Evolutionary conservation across 2,797 vertebrate genomes (phyloP).

Genomic region (Hapalemur alaotrensis): DNA sequence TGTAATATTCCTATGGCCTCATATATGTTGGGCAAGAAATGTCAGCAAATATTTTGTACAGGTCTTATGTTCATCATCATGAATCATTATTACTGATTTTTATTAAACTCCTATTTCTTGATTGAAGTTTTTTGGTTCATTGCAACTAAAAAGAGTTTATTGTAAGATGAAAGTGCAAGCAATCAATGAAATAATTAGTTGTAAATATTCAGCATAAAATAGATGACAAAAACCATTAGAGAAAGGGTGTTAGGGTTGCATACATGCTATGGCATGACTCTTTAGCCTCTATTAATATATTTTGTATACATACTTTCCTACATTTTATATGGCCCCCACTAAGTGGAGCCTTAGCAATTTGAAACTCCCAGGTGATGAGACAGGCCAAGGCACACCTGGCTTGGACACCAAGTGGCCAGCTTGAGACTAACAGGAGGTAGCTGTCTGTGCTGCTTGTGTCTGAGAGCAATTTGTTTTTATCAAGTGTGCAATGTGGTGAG

Average conservation of each 20-base stretch:
- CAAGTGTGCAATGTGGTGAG: neutral
- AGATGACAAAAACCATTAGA: neutral
- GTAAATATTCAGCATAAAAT: neutral
- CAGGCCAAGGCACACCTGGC: neutral
- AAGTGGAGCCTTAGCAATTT: neutral
- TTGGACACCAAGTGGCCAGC: neutral
- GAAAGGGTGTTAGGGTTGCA: neutral
- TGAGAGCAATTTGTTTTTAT: neutral
- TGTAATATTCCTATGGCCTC: neutral
- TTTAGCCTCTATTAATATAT: neutral
- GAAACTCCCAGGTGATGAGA: neutral
- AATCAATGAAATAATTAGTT: neutral
- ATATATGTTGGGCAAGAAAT: neutral
- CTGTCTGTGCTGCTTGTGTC: neutral
- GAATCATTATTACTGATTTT: neutral
- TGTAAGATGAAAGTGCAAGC: neutral
- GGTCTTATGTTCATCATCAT: neutral
- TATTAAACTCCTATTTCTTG: neutral
- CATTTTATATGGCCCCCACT: neutral
- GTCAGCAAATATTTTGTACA: neutral
- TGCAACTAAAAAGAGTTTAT: neutral
- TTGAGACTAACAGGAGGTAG: neutral
- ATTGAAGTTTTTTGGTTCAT: neutral
- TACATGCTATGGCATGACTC: no score
- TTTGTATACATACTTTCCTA: neutral